Base-by-base conservation (phyloP, 2,797 vertebrate species). In the Oceanodroma leucorhoa region DNA sequence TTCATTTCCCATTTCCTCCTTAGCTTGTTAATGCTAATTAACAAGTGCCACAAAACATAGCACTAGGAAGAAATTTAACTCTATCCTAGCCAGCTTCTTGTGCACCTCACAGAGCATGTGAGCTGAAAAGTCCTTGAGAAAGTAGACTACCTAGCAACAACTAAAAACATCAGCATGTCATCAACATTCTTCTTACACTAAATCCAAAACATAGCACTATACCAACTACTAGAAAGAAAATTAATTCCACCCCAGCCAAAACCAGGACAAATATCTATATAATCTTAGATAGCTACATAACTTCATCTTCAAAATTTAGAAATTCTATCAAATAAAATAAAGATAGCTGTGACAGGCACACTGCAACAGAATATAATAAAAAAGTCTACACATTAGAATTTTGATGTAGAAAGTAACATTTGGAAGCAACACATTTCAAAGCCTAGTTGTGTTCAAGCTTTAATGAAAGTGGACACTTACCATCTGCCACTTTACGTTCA, bases 401-500 rank as follows among this genome's bases (percentile, higher is more conserved):
- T 70, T 50, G 34, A 43, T 40, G 54, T 19, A 30, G 69, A 93
- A 81, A 89, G 58, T 55, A 83, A 65, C 27, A 69, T 50, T 78
- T 79, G 32, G 51, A 87, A 95, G 38, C 20, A 86, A 83, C 13
- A 51, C 11, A 40, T 43, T 73, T 12, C 40, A 62, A 76, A 95
- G 78, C 20, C 57, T 36, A 54, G 40, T 19, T 43, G 57, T 15
- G 48, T 50, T 71, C 40, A 84, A 29, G 41, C 32, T 89, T 85
- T 71, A 72, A 77, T 23, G 29, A 41, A 93, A 90, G 24, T 2
- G 48, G 83, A 51, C 91, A 97, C 98, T 98, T 96, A 99, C 99
- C 99, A 40, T 99, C 98, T 27, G 98, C 95, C 62, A 98, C 97
- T 97, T 98, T 98, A 36, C 97, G 98, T 86, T 98, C 98, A 98